Evolutionary conservation across 2,113 vertebrate species (phyloP).

Genomic region (Mus spicilegus): DNA sequence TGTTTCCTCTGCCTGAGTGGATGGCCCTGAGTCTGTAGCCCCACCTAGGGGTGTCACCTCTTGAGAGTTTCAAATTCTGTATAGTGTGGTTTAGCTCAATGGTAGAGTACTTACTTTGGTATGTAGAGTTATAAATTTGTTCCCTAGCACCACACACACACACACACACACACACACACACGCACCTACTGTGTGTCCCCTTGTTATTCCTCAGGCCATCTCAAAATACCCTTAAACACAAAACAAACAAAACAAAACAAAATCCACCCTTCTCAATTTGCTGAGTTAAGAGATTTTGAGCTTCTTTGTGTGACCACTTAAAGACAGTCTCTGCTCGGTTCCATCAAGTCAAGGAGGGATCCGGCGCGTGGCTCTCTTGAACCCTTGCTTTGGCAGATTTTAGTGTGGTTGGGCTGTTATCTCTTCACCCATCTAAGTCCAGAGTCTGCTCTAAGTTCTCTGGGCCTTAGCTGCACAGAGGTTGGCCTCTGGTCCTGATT

Average conservation of each 20-base stretch:
- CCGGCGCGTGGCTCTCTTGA: not conserved
- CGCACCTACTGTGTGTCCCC: not conserved
- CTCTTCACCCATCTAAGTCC: too few species aligned
- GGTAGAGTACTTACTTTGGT: not conserved
- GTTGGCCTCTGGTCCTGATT: not conserved
- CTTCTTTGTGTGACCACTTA: not conserved
- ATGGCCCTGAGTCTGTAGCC: not conserved
- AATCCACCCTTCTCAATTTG: not conserved
- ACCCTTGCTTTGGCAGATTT: not conserved
- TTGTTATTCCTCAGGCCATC: not conserved
- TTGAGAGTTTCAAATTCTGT: not conserved
- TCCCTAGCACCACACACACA: not conserved
- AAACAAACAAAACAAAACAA: not conserved
- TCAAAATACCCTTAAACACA: not conserved
- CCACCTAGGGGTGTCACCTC: not conserved
- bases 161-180: too few species aligned
- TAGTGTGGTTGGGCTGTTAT: too few species aligned
- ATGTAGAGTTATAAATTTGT: not conserved
- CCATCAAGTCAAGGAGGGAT: not conserved
- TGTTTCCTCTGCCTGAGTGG: not conserved
- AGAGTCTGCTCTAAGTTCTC: not conserved
- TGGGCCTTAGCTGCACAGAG: not conserved
- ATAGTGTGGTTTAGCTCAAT: not conserved
- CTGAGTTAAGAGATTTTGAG: not conserved
- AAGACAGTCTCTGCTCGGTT: not conserved